Evolutionary conservation across 2,113 vertebrate species (phyloP).

Genomic region (Oncorhynchus gorbuscha): DNA sequence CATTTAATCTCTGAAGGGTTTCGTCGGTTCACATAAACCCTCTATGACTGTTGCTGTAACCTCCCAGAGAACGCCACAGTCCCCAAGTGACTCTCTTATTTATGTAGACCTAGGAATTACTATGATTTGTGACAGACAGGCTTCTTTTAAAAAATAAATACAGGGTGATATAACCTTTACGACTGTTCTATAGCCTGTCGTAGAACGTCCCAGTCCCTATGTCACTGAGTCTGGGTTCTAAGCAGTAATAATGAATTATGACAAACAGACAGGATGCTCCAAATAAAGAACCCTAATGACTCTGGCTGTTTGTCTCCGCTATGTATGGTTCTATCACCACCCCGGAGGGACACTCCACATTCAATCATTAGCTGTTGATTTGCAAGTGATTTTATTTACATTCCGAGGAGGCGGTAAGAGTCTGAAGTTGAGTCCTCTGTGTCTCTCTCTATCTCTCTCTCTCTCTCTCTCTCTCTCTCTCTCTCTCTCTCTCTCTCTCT

Average conservation of each 20-base stretch:
- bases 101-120: not conserved
- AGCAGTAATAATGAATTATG: no score
- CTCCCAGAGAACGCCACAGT: not conserved
- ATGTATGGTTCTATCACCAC: no score
- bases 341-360: constrained; percentile 46
- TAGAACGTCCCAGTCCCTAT: no score
- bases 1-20: not conserved
- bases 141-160: constrained; percentile 16
- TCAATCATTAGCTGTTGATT: constrained; percentile 71
- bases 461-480: no score
- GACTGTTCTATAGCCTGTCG: no score
- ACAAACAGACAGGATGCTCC: no score
- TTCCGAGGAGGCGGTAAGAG: constrained; percentile 67
- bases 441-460: no score
- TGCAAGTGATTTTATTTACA: constrained; percentile 72
- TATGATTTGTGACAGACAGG: not conserved
- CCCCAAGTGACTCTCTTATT: not conserved
- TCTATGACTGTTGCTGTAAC: not conserved
- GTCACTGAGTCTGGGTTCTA: no score
- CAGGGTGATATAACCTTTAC: no score
- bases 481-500: no score
- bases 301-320: no score
- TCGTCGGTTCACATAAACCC: not conserved
- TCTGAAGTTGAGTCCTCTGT: constrained; percentile 48
- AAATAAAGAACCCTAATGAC: no score